phyloP scores from a whole-genome alignment of 2,888 invertebrate species.

The Lycaena phlaeas region DNA sequence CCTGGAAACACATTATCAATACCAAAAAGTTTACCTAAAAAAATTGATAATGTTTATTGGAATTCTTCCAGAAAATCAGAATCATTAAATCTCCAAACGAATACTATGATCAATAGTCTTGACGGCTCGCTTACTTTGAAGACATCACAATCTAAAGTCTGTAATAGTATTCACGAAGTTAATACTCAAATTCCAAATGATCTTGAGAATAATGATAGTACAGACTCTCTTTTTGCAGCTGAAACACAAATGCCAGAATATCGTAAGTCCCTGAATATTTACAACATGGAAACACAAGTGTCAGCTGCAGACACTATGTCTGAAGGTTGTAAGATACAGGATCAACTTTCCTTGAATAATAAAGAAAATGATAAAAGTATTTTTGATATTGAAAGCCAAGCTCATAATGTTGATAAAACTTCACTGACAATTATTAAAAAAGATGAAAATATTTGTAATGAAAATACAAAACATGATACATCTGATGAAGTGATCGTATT shows the following conservation, averaged over 20 bases:
- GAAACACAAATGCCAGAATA: conserved; percentile 13
- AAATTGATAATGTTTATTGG: conserved; percentile 44
- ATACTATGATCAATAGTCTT: conserved; percentile 30
- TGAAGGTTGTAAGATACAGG: conserved; percentile 32
- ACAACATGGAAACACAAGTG: conserved; percentile 20
- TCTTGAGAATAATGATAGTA: conserved; percentile 21
- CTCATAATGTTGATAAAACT: conserved; percentile 5
- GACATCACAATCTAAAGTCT: conserved; percentile 13
- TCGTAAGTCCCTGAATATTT: not conserved
- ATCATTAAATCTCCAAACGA: conserved; percentile 32
- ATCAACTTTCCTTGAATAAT: conserved; percentile 33
- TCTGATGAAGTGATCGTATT: conserved; percentile 47
- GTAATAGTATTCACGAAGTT: conserved; percentile 28
- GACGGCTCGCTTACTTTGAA: conserved; percentile 28
- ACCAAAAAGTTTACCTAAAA: conserved; percentile 37
- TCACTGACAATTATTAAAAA: not conserved
- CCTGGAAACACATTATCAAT: conserved; percentile 37
- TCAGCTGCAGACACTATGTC: conserved; percentile 29
- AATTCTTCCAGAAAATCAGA: conserved; percentile 46
- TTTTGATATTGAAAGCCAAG: conserved; percentile 24
- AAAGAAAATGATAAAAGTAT: conserved; percentile 38
- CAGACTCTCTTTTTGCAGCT: conserved; percentile 34
- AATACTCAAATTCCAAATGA: conserved; percentile 12
- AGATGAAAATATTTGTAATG: conserved; percentile 15
- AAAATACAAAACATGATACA: conserved; percentile 21